Evolutionary conservation across 2,113 vertebrate species (phyloP).

Genomic region (Haplochromis burtoni): DNA sequence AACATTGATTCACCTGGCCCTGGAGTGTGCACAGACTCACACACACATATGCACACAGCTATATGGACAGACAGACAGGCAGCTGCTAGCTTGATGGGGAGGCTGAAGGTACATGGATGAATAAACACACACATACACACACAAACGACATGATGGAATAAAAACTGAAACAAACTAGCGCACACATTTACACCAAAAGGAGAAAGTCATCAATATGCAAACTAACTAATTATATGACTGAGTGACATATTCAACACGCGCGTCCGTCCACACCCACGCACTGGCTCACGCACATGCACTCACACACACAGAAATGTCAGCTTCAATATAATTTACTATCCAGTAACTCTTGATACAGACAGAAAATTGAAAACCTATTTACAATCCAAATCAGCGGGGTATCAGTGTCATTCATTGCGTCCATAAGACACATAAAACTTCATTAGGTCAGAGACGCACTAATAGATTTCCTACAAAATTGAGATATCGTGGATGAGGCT

Average conservation of each 20-base stretch:
- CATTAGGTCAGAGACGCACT: constrained; percentile 43
- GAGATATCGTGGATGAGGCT: constrained; percentile 31
- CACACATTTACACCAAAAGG: constrained; percentile 18
- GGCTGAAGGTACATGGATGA: constrained; percentile 52
- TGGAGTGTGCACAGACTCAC: background rate
- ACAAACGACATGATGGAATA: constrained; percentile 27
- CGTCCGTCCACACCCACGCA: background rate
- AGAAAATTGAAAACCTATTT: constrained; percentile 62
- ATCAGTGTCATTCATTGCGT: constrained; percentile 52
- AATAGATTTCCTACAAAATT: constrained; percentile 41
- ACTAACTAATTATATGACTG: constrained; percentile 62
- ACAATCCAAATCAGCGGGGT: constrained; percentile 52
- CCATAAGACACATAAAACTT: constrained; percentile 48
- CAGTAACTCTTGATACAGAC: constrained; percentile 15
- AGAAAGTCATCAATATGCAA: constrained; percentile 65
- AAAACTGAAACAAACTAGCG: constrained; percentile 1
- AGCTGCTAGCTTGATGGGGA: constrained; percentile 61
- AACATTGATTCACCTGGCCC: constrained; percentile 54
- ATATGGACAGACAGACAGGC: constrained; percentile 48
- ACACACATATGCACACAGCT: background rate
- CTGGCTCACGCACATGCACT: background rate
- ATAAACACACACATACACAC: constrained; percentile 36
- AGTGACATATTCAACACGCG: constrained; percentile 39
- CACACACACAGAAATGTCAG: constrained; percentile 45
- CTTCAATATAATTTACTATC: constrained; percentile 55